Percentiles rank a stretch among this genome's conserved stretches.
These are phyloP conservation scores for Patiria miniata DNA, from an alignment of 35 echinoderm and acorn worm species.

Conservation along the genomic window DNA sequence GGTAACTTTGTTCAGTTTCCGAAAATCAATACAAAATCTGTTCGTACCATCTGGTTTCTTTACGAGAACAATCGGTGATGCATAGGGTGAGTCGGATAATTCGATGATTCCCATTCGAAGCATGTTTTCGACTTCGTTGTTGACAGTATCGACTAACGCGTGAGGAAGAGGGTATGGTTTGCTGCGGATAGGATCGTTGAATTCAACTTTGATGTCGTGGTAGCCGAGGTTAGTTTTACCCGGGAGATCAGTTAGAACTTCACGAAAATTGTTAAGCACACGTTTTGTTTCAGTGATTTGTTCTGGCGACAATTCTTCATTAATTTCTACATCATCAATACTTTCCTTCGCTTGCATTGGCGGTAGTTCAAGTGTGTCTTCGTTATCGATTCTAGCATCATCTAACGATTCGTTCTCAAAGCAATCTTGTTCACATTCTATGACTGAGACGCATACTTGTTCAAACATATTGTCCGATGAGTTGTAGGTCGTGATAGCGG, in stretches of 20 bases:
- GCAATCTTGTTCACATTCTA: background rate
- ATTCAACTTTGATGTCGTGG: background rate
- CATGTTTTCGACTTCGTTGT: conserved; percentile 42
- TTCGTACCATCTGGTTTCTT: conserved; percentile 33
- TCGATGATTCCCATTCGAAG: conserved; percentile 56
- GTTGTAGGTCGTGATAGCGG: background rate
- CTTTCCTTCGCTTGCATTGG: no score
- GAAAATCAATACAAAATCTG: conserved; percentile 58
- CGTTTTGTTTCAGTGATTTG: no score
- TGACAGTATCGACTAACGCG: conserved; percentile 40
- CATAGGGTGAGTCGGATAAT: conserved; percentile 41
- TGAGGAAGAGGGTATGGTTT: conserved; percentile 57
- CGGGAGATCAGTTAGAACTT: conserved; percentile 58
- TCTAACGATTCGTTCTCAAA: background rate
- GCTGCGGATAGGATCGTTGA: background rate
- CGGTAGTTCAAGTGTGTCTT: conserved; percentile 14
- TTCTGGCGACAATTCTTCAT: background rate
- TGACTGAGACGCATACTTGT: background rate
- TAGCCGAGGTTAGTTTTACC: background rate
- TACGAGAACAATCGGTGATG: conserved; percentile 50
- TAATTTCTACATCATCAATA: conserved; percentile 18
- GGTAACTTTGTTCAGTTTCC: conserved; percentile 42
- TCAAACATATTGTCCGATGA: background rate
- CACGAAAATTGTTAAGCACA: conserved; percentile 22
- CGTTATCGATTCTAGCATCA: background rate